These are phyloP conservation scores for Leucophenga montana DNA, from an alignment of 2,888 invertebrate species.

Conservation along the genomic window DNA sequence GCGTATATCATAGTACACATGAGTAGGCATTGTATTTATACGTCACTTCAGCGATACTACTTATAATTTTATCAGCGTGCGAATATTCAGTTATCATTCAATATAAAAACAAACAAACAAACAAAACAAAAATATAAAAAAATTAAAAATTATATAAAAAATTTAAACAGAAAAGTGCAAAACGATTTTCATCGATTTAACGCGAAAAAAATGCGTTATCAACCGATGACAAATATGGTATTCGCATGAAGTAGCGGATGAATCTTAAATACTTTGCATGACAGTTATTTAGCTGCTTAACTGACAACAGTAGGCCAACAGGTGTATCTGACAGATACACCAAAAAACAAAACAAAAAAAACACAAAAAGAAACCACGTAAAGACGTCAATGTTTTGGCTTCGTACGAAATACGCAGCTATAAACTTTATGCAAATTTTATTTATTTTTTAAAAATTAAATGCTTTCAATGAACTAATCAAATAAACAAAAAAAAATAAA, in stretches of 20 bases:
- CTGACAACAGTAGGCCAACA: background rate
- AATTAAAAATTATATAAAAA: background rate
- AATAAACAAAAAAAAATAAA: constrained; percentile 20
- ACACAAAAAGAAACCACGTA: background rate
- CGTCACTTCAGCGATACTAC: no score
- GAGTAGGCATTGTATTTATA: no score
- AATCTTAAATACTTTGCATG: constrained; percentile 42
- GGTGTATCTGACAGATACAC: background rate
- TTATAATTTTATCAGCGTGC: constrained; percentile 10
- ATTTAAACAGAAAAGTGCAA: background rate
- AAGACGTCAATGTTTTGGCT: constrained; percentile 10
- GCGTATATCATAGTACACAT: no score
- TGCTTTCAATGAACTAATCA: constrained; percentile 19
- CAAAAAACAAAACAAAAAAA: background rate
- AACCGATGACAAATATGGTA: constrained; percentile 51
- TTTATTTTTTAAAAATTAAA: constrained; percentile 16
- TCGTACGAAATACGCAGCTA: background rate
- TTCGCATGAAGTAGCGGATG: constrained; percentile 54
- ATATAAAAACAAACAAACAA: no score
- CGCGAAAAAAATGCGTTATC: background rate
- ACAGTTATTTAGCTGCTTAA: constrained; percentile 11
- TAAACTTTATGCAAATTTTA: constrained; percentile 8
- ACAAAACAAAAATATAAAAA: background rate
- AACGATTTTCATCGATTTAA: background rate
- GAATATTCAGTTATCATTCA: constrained; percentile 14